Evolutionary conservation across 2,113 vertebrate species (phyloP).

Genomic region (Rousettus leschenaultii): DNA sequence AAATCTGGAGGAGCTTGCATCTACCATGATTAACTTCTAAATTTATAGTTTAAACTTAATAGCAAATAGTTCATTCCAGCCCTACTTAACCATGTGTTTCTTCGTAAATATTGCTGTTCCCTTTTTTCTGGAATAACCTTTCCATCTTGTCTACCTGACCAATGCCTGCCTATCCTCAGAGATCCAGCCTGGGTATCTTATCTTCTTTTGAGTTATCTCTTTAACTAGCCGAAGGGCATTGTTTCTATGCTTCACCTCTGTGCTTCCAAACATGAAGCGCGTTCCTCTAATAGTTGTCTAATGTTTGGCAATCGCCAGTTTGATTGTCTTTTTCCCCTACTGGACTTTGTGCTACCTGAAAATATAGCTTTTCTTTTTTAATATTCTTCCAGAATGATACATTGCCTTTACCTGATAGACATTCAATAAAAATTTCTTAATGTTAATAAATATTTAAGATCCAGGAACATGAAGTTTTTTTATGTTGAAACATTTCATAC

Average conservation of each 20-base stretch:
- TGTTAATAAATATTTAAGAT: constrained; percentile 4
- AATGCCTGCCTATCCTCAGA: not conserved
- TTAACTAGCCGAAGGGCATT: not conserved
- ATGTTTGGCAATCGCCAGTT: not conserved
- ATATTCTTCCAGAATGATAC: not conserved
- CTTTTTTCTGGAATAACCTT: not conserved
- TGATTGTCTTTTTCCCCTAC: not conserved
- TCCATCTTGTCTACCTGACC: not conserved
- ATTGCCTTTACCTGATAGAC: not conserved
- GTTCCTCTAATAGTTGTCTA: not conserved
- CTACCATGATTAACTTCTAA: not conserved
- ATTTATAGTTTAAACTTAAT: not conserved
- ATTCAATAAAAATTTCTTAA: not conserved
- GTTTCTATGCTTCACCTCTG: not conserved
- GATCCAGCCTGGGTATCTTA: not conserved
- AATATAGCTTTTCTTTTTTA: not conserved
- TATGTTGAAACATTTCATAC: not conserved
- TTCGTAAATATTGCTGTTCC: not conserved
- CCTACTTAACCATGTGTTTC: not conserved
- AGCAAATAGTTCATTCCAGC: not conserved
- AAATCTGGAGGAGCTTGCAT: not conserved
- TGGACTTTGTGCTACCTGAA: not conserved
- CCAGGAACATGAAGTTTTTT: not conserved
- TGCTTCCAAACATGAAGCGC: not conserved
- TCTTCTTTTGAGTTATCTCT: not conserved